A percentile compares a stretch with the other conserved stretches of the same genome.
phyloP scores from a whole-genome alignment of 2,113 vertebrate genomes.

The Ictidomys tridecemlineatus region DNA sequence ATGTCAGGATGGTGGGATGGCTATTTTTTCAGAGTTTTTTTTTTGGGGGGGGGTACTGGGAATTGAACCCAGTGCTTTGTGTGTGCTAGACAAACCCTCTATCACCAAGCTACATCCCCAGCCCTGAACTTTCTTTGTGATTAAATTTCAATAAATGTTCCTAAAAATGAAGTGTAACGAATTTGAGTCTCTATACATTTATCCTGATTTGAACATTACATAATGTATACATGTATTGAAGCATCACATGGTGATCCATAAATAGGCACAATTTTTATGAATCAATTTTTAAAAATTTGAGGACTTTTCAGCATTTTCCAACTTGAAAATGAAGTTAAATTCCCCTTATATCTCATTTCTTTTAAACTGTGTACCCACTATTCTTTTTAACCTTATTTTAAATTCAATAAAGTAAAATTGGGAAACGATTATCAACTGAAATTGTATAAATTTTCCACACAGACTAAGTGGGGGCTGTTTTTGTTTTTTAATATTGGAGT shows the following conservation, averaged over 20 bases:
- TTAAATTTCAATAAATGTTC: background rate
- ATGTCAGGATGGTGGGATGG: background rate
- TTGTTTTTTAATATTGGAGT: conserved; percentile 3
- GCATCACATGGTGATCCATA: background rate
- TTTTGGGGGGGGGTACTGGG: too few relatives aligned
- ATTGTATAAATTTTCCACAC: background rate
- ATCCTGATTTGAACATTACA: background rate
- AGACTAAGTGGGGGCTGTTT: background rate
- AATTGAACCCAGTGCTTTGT: too few relatives aligned
- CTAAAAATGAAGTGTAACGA: background rate
- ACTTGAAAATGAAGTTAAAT: conserved; percentile 11
- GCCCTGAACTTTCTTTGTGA: background rate
- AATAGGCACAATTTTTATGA: background rate
- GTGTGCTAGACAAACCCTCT: too few relatives aligned
- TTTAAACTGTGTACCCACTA: background rate
- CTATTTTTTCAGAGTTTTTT: background rate
- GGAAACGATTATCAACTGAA: background rate
- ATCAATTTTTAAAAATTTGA: background rate
- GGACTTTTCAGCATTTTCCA: background rate
- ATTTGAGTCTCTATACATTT: background rate
- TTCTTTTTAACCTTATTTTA: conserved; percentile 39
- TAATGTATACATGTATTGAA: background rate
- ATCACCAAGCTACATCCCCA: too few relatives aligned
- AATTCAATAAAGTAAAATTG: background rate
- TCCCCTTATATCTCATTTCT: background rate